Evolutionary conservation across 2,797 vertebrate species (phyloP).

Genomic region (Ibycter americanus): DNA sequence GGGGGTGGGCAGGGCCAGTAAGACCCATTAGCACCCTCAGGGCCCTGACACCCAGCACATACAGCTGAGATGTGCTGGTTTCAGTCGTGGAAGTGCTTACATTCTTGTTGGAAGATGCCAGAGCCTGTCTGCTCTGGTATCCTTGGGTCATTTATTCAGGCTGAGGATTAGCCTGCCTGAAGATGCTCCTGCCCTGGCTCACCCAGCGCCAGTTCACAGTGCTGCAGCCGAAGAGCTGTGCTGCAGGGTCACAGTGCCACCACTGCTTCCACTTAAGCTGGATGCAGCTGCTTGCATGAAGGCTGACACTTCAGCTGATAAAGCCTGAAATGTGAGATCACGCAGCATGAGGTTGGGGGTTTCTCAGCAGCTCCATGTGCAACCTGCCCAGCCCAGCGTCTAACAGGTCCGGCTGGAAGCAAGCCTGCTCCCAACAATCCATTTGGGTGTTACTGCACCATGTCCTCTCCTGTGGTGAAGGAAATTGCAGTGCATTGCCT

Average conservation of each 20-base stretch:
- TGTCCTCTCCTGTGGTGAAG: neutral
- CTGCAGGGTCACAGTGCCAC: neutral
- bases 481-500: neutral
- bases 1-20: neutral
- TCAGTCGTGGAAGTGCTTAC: neutral
- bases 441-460: neutral
- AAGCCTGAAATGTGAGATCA: neutral
- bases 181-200: neutral
- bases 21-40: neutral
- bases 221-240: neutral
- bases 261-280: neutral
- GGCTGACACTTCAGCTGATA: neutral
- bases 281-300: neutral
- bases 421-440: rapidly evolving
- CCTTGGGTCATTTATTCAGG: neutral
- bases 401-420: neutral
- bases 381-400: neutral
- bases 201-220: neutral
- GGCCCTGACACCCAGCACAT: neutral
- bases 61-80: neutral
- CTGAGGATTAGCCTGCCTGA: neutral
- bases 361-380: rapidly evolving
- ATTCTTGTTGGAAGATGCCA: neutral
- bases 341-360: neutral
- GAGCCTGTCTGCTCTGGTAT: neutral